Base-by-base conservation (phyloP, 1,140 invertebrate species). In the Bombus superbus region DNA sequence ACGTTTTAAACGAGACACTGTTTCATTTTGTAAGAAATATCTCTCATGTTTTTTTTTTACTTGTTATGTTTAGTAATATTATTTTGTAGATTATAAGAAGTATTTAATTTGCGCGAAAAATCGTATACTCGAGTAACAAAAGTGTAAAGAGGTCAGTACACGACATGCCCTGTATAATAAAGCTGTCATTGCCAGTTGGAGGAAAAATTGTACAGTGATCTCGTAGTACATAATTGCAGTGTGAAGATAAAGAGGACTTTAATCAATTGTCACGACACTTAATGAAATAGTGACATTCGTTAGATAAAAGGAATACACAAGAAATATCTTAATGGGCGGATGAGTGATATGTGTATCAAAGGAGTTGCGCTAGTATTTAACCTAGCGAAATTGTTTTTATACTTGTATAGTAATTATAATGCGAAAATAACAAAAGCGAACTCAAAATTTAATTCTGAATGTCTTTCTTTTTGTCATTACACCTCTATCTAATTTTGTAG, bases 401-500 rank as follows among this genome's bases (percentile, higher is more conserved):
- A 85, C 53, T 75, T 85, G 79, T 85, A 85, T 85, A 74, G 69
- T 83, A 77, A 86, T 86, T 72, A n/a, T 78, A 83, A 83, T 38
- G 68, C 47, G 53, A 74, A 79, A 87, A 86, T 83, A 89, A 89
- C 81, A 91, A 89, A 90, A 77, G 64, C 74, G 81, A 83, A 88
- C 83, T 38, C 66, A 83, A 86, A 83, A 72, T 66, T 92, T 91
- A 88, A 81, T 91, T 86, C 83, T 80, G 86, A 93, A 90, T 87
- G 86, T 80, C 83, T 91, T 93, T 91, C 83, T 92, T 93, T 90
- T 88, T 91, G 69, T 88, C 78, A 84, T 92, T 88, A 91, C 88
- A 92, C 81, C 87, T 92, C 78, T 92, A 88, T 83, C 88, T 92
- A 91, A 91, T 92, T 93, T 93, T 94, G 91, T 94, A 90, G 90